Evolutionary conservation across 2,888 invertebrate genomes (phyloP), one percentile per base, ranked within the genome.

Genomic region (Psylliodes chrysocephalus): DNA sequence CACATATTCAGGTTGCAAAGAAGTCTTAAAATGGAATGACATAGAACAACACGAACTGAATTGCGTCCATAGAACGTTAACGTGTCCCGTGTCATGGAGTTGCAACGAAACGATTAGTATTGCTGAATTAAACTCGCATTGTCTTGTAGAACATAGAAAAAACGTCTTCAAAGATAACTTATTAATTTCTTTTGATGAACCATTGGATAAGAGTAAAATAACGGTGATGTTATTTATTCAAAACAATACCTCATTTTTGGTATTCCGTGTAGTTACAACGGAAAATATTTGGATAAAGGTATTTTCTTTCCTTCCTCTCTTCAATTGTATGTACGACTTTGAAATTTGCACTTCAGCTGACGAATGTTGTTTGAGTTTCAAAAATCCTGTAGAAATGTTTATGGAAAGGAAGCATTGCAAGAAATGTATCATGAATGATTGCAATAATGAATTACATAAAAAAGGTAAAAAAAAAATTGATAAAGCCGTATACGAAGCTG

Each of bases 71-170:
- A 54, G 46, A 28, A 46, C 44, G 10, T 15, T 63, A 12, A 33
- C 35, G 7, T 63, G 63, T 17, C 63, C 63, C 1, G 59, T 63
- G 2, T 59, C 59, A 1, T 63, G 63, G 63, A 59, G 10, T 5
- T 63, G 63, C 10, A 30, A 49, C 12, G 63, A 57, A 12, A 33
- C 28, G 0, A 25, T 63, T 0, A 63, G 47, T 30, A 40, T 59
- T 10, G 14, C 33, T 1, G 46, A 54, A 8, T 19, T 63, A 10
- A 17, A 44, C 10, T 4, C 42, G 5, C 63, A 63, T 18, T 63
- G 57, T 12, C 2, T 19, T 0, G 12, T 4, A 2, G 5, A 18
- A 8, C 63, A 63, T 14, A 46, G 12, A n/a, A 53, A 59, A 30
- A 63, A 63, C 8, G 63, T 63, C 1, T 28, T 18, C 8, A 12